Evolutionary conservation across 2,113 vertebrate genomes (phyloP), one percentile per base, ranked within the genome.

Genomic region (Sinocyclocheilus anophthalmus): DNA sequence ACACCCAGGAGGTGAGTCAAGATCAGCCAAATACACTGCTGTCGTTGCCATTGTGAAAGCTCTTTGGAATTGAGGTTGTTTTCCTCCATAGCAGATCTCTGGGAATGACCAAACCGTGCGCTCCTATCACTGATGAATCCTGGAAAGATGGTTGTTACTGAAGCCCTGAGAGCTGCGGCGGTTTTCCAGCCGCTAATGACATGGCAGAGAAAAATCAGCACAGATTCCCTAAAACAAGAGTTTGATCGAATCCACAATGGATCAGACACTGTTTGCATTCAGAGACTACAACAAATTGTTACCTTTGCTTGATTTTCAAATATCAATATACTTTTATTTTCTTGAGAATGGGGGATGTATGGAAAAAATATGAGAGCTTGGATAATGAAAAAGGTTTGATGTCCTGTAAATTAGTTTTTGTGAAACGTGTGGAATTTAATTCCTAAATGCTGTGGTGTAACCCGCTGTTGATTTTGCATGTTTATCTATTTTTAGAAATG

Each of bases 121-220:
- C 80, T 10, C 37, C 88, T 0, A 89, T 94, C 50, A 92, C 95
- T 45, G 95, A 96, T 0, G 96, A 98, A 20, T 96, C 97, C 33
- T 98, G 97, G 97, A 98, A 96, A 93, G 97, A 97, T 0, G 96
- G 97, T 72, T 97, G 97, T 87, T 98, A 97, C 93, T 98, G 93
- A 96, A 5, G 33, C 83, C 57, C 5, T 39, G 75, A 53, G 22
- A 33, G 5, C 53, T 81, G 26, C 73, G 42, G n/a, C 22, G 10
- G 39, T 30, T 30, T 30, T 39, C 33, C 42, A 16, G 13, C 50
- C 5, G 13, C 4, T 5, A 53, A 20, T 57, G n/a, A 79, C 76
- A 65, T 1, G 22, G 24, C 45, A 33, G 55, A 84, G 88, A 87
- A 90, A 83, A n/a, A 48, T 69, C 48, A 87, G 93, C 92, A 91